Percentiles rank a stretch among this genome's conserved stretches.
phyloP scores from a whole-genome alignment of 2,113 vertebrate genomes.

The Silurus glanis region DNA sequence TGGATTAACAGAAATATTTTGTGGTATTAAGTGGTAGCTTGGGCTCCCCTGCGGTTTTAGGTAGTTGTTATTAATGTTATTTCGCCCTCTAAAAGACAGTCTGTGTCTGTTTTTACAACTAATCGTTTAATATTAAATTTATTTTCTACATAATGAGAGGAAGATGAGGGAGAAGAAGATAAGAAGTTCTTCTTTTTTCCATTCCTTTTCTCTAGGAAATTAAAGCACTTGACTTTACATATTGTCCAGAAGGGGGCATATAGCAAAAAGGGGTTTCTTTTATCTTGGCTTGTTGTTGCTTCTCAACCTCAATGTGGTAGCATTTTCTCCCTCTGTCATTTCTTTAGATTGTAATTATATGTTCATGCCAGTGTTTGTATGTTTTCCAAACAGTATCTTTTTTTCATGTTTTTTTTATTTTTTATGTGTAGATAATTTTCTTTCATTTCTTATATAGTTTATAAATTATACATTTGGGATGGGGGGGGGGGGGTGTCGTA shows the following conservation, averaged over 20 bases:
- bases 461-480: neutral
- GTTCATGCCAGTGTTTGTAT: neutral
- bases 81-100: neutral
- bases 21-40: neutral
- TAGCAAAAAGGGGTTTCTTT: neutral
- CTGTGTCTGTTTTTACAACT: neutral
- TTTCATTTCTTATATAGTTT: neutral
- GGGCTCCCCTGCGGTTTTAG: neutral
- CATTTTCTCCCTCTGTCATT: slow-evolving; percentile 16
- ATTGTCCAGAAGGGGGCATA: neutral
- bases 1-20: neutral
- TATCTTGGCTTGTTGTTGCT: neutral
- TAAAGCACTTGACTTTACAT: neutral
- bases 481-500: neutral
- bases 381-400: neutral
- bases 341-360: neutral
- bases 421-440: neutral
- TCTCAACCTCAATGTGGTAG: slow-evolving; percentile 32
- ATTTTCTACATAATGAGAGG: neutral
- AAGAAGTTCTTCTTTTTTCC: neutral
- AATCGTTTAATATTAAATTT: neutral
- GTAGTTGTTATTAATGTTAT: neutral
- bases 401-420: neutral
- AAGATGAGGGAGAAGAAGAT: neutral
- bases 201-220: neutral